Percentiles rank a stretch among this genome's conserved stretches.
Evolutionary conservation across 2,797 vertebrate species (phyloP).

Genomic region (Intellagama lesueurii): DNA sequence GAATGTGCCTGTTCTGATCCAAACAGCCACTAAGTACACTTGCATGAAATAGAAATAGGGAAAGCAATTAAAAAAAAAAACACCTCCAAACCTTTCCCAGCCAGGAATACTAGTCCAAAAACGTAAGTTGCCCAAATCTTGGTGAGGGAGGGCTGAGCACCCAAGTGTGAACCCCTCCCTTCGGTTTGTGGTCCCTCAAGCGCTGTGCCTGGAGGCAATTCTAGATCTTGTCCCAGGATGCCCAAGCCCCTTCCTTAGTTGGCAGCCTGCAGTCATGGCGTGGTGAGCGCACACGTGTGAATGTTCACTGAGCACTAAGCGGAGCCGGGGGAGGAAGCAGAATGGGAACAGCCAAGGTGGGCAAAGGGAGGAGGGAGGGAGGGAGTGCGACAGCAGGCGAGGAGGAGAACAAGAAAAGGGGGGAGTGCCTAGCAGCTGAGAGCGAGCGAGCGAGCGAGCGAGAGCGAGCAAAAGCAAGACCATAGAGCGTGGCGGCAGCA

Average conservation of each 20-base stretch:
- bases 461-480: slow-evolving; percentile 44
- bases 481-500: too few species aligned
- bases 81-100: too few species aligned
- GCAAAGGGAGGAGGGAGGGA: slow-evolving; percentile 29
- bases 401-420: slow-evolving; percentile 19
- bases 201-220: too few species aligned
- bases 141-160: neutral
- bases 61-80: too few species aligned
- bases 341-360: slow-evolving; percentile 58
- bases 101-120: too few species aligned
- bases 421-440: slow-evolving; percentile 46
- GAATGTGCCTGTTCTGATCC: neutral
- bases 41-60: too few species aligned
- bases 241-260: too few species aligned
- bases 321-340: slow-evolving; percentile 46
- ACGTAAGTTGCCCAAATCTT: neutral
- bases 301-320: neutral
- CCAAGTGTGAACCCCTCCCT: neutral
- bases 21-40: neutral
- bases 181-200: too few species aligned
- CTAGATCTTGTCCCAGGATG: too few species aligned
- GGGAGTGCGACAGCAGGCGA: slow-evolving; percentile 30
- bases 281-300: neutral
- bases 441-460: slow-evolving; percentile 61
- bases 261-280: neutral